Conservation (phyloP, 2,797 vertebrate genomes). For the Acanthopagrus latus region DNA sequence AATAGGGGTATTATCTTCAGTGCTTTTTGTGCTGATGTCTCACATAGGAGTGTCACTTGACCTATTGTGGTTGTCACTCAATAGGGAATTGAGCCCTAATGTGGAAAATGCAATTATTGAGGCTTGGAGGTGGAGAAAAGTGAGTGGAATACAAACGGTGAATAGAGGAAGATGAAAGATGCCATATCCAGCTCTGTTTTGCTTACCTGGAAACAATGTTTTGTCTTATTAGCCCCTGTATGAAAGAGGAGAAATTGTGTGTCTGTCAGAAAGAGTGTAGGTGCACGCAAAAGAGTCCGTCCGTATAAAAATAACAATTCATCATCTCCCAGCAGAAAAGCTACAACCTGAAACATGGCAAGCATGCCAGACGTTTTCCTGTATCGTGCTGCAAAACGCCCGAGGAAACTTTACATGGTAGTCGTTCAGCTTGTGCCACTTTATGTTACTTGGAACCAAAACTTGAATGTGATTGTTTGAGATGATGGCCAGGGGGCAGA, state of each 20-base stretch:
- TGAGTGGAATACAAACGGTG: constrained; percentile 21
- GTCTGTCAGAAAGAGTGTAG: not conserved
- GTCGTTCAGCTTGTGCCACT: not conserved
- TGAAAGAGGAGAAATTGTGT: not conserved
- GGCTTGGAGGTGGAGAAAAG: constrained; percentile 29
- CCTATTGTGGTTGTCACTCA: constrained; percentile 37
- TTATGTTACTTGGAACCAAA: constrained; percentile 34
- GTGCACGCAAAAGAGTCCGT: constrained; percentile 1
- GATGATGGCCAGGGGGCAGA: constrained; percentile 32
- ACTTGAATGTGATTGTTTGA: constrained; percentile 45
- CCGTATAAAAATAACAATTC: not conserved
- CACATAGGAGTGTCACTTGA: constrained; percentile 57
- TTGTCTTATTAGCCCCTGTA: not conserved
- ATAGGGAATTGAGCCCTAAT: constrained; percentile 42
- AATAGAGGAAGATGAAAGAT: constrained; percentile 29
- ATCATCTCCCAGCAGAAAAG: constrained; percentile 4
- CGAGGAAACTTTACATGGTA: not conserved
- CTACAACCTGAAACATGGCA: constrained; percentile 25
- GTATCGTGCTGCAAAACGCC: constrained; percentile 28
- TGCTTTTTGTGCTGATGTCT: constrained; percentile 38
- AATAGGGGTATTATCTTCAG: constrained; percentile 40
- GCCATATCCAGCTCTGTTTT: constrained; percentile 10
- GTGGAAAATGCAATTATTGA: constrained; percentile 54
- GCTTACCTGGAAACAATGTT: constrained; percentile 4
- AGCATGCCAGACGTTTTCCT: constrained; percentile 6